These are phyloP conservation scores for Bombyx huttoni DNA, from an alignment of 2,888 invertebrate species.

Conservation along the genomic window DNA sequence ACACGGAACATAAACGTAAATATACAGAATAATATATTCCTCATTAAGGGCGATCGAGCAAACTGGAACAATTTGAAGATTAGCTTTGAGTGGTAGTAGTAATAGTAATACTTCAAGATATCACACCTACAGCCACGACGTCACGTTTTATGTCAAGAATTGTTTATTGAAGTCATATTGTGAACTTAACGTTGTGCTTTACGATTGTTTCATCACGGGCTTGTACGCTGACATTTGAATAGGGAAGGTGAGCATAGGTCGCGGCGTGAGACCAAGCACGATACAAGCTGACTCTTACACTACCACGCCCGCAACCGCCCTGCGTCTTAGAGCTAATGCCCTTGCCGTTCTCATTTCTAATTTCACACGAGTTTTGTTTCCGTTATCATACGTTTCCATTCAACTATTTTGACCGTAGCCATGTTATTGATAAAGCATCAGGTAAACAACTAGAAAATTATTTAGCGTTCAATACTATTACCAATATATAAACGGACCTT, in stretches of 20 bases:
- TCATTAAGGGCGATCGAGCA: not conserved
- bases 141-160: constrained; percentile 67
- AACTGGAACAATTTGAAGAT: too few species aligned
- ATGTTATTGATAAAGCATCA: too few species aligned
- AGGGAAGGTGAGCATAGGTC: constrained; percentile 64
- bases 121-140: constrained; percentile 51
- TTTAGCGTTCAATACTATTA: not conserved
- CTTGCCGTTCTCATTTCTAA: constrained; percentile 14
- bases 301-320: constrained; percentile 9
- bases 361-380: not conserved
- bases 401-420: not conserved
- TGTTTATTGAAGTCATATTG: constrained; percentile 71
- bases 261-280: constrained; percentile 59
- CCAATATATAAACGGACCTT: not conserved
- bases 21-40: not conserved
- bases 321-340: constrained; percentile 13
- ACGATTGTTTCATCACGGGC: constrained; percentile 69
- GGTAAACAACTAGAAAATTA: not conserved
- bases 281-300: constrained; percentile 16
- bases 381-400: not conserved
- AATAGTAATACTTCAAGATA: constrained; percentile 10
- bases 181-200: constrained; percentile 71
- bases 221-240: constrained; percentile 69
- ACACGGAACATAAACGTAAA: too few species aligned
- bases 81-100: too few species aligned